Evolutionary conservation across 1,140 invertebrate genomes (phyloP), one percentile per base, ranked within the genome.

Genomic region (Drosophila paulistorum): DNA sequence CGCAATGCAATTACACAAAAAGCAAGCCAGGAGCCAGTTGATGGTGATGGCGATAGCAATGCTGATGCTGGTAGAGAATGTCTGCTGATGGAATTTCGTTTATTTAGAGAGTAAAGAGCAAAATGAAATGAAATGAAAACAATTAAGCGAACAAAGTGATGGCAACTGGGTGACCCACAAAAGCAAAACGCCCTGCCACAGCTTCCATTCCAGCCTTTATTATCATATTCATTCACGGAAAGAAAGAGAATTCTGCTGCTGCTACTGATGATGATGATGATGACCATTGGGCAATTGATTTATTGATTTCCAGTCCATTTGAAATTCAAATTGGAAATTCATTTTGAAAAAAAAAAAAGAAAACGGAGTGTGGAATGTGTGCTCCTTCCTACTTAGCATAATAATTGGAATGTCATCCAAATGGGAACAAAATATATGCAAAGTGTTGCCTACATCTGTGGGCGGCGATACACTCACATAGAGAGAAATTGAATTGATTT

Each of bases 361-460:
- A 73, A 69, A 74, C 70, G 79, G 45, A 80, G 81, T 77, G 63
- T 77, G 74, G 14, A 79, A 65, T 79, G 58, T 63, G 45, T 78
- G 63, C 64, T 65, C 57, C 33, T 66, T 51, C 67, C 63, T 71
- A 75, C 76, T 78, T 79, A 73, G 70, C 76, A 68, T 79, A 77
- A 77, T 77, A 77, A 77, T 77, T 77, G 74, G 71, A 65, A 77
- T 20, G 57, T 30, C 23, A 59, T 59, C 57, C 20, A 59, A 37
- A 59, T 35, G 33, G 74, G 74, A 71, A 37, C 67, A 48, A 42
- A 63, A 67, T 74, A 65, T 79, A 70, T 62, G 77, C 77, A 84
- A 77, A 78, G 75, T 75, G 75, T 82, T 85, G 82, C 82, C 81
- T 81, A 81, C 81, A 77, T 83, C 70, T 14, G 64, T 51, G 73